These are phyloP conservation scores for Eurytoma adleriae DNA, from an alignment of 2,888 invertebrate species.

Conservation along the genomic window DNA sequence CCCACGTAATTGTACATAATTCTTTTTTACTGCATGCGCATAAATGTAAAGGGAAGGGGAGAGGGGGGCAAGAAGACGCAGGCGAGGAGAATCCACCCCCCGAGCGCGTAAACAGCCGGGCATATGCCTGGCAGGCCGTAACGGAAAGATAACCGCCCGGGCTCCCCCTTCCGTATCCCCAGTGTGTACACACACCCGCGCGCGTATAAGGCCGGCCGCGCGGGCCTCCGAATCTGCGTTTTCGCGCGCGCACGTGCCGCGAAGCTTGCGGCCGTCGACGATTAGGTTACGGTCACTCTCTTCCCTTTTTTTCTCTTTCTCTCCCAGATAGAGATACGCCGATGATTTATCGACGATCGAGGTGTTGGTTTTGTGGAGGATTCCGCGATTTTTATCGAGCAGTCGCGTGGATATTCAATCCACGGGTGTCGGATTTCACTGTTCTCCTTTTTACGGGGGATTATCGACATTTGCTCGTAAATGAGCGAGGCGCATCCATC, in stretches of 20 bases:
- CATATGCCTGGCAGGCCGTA: slow-evolving; percentile 75
- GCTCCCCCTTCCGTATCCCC: slow-evolving; percentile 7
- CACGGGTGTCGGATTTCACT: slow-evolving; percentile 4
- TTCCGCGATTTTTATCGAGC: slow-evolving; percentile 27
- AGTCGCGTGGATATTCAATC: too few relatives aligned
- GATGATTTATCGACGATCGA: slow-evolving; percentile 49
- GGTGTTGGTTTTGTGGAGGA: slow-evolving; percentile 39
- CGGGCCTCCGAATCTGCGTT: slow-evolving; percentile 31
- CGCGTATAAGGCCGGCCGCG: not conserved
- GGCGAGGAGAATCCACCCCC: slow-evolving; percentile 41
- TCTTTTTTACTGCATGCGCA: slow-evolving; percentile 50
- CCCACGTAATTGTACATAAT: slow-evolving; percentile 72
- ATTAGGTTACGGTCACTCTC: slow-evolving; percentile 30
- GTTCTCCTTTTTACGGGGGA: not conserved
- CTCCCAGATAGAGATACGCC: slow-evolving; percentile 34
- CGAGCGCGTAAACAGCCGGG: slow-evolving; percentile 55
- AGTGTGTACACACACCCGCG: not conserved
- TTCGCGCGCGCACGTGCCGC: slow-evolving; percentile 45
- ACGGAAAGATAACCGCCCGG: slow-evolving; percentile 71
- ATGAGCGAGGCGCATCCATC: too few relatives aligned
- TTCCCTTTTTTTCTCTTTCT: not conserved
- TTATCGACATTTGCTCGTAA: too few relatives aligned
- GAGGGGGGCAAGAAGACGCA: slow-evolving; percentile 29
- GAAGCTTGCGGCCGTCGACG: slow-evolving; percentile 28
- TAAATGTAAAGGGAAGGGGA: slow-evolving; percentile 5